phyloP scores from a whole-genome alignment of 2,113 vertebrate species.

The Aegithalos caudatus region DNA sequence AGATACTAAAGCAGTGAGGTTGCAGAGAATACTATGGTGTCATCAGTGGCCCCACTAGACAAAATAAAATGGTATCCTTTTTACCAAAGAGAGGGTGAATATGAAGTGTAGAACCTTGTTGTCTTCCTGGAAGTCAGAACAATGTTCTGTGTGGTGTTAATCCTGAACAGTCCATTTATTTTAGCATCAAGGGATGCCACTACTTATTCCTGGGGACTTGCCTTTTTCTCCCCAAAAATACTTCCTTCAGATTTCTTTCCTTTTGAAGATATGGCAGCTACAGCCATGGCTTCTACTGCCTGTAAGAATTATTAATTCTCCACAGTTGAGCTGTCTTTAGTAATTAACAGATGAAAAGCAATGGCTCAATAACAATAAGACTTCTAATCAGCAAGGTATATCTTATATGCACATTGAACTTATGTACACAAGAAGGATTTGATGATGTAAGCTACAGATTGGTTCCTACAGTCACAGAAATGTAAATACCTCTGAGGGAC shows the following conservation, averaged over 20 bases:
- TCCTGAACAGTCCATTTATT: background rate
- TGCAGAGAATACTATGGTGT: background rate
- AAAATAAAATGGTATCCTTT: background rate
- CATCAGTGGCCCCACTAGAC: background rate
- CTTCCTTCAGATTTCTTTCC: background rate
- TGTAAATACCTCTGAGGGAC: background rate
- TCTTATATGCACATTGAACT: background rate
- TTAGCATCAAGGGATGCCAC: background rate
- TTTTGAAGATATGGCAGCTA: background rate
- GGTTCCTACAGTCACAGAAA: background rate
- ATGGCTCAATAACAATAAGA: background rate
- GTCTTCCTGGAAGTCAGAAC: background rate
- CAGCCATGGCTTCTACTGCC: background rate
- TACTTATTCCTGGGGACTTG: background rate
- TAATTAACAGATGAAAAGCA: slow-evolving; percentile 26
- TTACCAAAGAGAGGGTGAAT: background rate
- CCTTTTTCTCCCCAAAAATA: background rate
- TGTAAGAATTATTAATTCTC: slow-evolving; percentile 11
- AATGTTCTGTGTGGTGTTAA: background rate
- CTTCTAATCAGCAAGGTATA: background rate
- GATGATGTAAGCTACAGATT: background rate
- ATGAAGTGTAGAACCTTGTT: background rate
- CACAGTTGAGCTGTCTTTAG: background rate
- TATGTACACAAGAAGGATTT: background rate
- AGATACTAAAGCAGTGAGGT: background rate